Base-by-base conservation (phyloP, 1,140 invertebrate genomes). In the Wasmannia auropunctata region DNA sequence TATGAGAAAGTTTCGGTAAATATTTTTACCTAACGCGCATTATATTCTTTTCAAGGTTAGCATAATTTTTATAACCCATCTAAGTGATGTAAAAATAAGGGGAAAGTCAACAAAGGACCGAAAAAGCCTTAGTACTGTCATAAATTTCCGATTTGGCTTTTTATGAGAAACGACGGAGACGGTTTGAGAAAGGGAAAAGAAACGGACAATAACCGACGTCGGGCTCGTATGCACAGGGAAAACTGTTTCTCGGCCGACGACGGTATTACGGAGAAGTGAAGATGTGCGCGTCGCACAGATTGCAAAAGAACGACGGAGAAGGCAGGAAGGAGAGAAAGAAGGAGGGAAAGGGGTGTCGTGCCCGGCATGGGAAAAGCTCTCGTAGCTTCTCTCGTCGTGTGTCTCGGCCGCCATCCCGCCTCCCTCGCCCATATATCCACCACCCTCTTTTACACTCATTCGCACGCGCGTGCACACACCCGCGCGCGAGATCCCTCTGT, bases 321-420 rank as follows among this genome's bases (percentile, higher is more conserved):
- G 37, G 31, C 4, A 16, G 28, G 40, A 6, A 19, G 34, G 25
- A 34, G 54, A 37, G 19, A 14, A 16, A 8, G 37, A 58, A 69
- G 58, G 60, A 34, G 69, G 58, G 51, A 62, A 31, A 72, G 69
- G 86, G 56, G 67, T 46, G 83, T 56, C 86, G 85, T 79, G 80
- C 74, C 79, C 60, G 77, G 88, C 85, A 83, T 75, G 88, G 87
- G 76, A 86, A 85, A 85, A 86, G 65, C 81, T 86, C 88, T 86
- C 89, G 72, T 76, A 79, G 69, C 70, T 76, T 84, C 81, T 84
- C 81, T 72, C 79, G 51, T 81, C 63, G 34, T 81, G 63, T 70
- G 88, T 86, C 84, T 85, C 43, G 60, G 86, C 10, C 72, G 81
- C 28, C 81, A 70, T 62, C 70, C 54, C 67, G 25, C 34, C 51